Conservation (phyloP, 2,113 vertebrate species). For the Corythoichthys haematopterus region DNA sequence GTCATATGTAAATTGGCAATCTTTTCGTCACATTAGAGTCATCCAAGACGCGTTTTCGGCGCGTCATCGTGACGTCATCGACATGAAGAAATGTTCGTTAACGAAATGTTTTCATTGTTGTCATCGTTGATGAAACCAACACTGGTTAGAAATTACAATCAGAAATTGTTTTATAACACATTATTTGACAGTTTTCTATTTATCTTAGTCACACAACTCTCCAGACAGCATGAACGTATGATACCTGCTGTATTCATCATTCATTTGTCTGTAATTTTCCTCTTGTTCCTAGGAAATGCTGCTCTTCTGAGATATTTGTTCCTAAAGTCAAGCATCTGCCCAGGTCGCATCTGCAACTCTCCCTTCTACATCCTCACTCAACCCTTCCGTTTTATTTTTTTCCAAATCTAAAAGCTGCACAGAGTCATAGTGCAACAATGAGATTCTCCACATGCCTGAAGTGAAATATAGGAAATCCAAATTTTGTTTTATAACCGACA, state of each 20-base stretch:
- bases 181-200: background rate
- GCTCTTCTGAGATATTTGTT: constrained; percentile 29
- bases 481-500: constrained; percentile 69
- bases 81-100: no score
- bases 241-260: background rate
- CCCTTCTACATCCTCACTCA: background rate
- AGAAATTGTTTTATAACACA: no score
- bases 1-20: no score
- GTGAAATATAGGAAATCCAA: constrained; percentile 60
- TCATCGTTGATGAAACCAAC: no score
- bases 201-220: constrained; percentile 41
- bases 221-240: constrained; percentile 7
- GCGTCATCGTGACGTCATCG: no score
- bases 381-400: constrained; percentile 27
- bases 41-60: no score
- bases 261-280: constrained; percentile 11
- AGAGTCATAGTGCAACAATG: constrained; percentile 47
- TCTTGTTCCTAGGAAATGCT: constrained; percentile 33
- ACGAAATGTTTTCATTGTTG: no score
- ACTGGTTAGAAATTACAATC: no score
- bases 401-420: constrained; percentile 45
- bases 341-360: constrained; percentile 37
- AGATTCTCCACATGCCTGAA: constrained; percentile 56
- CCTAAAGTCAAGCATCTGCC: constrained; percentile 45
- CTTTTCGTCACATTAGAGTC: no score